Base-by-base conservation (phyloP, 2,888 invertebrate genomes). In the Microplitis manilae region DNA sequence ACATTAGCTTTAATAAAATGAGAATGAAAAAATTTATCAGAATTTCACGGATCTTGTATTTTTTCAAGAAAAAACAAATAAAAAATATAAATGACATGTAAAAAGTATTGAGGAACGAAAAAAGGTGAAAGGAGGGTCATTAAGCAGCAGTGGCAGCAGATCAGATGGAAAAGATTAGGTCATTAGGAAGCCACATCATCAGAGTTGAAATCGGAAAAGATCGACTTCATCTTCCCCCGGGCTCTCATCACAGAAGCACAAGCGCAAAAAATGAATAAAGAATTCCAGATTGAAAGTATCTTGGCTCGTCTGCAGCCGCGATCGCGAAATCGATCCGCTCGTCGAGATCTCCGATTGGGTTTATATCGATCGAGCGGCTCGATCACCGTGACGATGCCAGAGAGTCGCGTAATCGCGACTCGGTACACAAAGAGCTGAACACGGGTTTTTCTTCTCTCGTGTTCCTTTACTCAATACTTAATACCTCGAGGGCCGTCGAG, bases 61-160 rank as follows among this genome's bases (percentile, higher is more conserved):
- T 30, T 30, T 30, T 4, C 2, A 30, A 4, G 0, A 2, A 30
- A 4, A 30, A 30, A 30, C 30, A 30, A 30, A 30, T 30, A 30
- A 30, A 30, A 30, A 30, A 30, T 30, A 2, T 30, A 30, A 30
- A 30, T 30, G 30, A 30, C 30, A 30, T 30, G 30, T 30, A 30
- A 30, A 30, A 2, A 30, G 30, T 30, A 30, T 30, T 30, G 30
- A 30, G 30, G 30, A 68, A 41, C 50, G 6, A 40, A 41, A 41
- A 68, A 4, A 13, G 8, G 41, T 41, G 60, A n/a, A 60, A 71
- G 13, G 61, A 71, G 61, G 20, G 38, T 15, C 30, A 61, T 41
- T 60, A 75, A 50, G 59, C 41, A 17, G 13, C 67, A 59, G 68
- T 50, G 68, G 30, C 2, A 70, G 64, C 30, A 61, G 20, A 70